Conservation (phyloP, 2,797 vertebrate genomes). For the Lagocephalus sceleratus region DNA sequence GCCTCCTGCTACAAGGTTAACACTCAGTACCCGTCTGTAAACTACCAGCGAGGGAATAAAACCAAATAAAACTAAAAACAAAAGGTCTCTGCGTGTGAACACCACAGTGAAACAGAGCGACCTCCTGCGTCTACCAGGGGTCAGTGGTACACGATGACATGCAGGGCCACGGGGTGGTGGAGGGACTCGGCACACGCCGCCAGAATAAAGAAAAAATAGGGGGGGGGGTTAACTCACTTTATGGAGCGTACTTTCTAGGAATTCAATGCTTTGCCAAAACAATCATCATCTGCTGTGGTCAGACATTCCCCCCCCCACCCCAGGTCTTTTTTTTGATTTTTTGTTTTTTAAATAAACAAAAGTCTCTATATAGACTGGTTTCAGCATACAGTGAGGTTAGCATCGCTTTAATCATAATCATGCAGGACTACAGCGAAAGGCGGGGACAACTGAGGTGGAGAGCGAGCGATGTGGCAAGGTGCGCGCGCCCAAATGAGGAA, state of each 20-base stretch:
- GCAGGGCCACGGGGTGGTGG: conserved; percentile 37
- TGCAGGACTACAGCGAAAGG: conserved; percentile 91
- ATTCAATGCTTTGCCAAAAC: too few species aligned
- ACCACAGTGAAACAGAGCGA: conserved; percentile 38
- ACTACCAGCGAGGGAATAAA: conserved; percentile 3
- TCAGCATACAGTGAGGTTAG: conserved; percentile 80
- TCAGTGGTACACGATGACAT: conserved; percentile 47
- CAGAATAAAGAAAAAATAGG: conserved; percentile 41
- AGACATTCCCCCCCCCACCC: conserved; percentile 35
- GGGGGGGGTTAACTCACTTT: conserved; percentile 27
- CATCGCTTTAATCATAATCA: conserved; percentile 79
- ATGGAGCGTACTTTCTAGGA: conserved; percentile 16
- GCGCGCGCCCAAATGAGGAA: conserved; percentile 58
- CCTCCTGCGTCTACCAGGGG: conserved; percentile 22
- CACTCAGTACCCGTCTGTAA: conserved; percentile 36
- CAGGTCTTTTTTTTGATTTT: conserved; percentile 69
- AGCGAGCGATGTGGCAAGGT: conserved; percentile 84
- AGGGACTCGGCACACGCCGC: conserved; percentile 24
- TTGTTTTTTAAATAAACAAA: conserved; percentile 73
- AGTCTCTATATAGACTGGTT: conserved; percentile 72
- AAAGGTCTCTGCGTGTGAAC: conserved; percentile 19
- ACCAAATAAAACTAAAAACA: conserved; percentile 41
- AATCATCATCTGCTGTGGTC: neutral
- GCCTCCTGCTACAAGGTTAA: conserved; percentile 51
- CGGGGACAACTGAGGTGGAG: conserved; percentile 79